These are phyloP conservation scores for Eucriotettix oculatus DNA, from an alignment of 2,888 invertebrate genomes.

Conservation along the genomic window DNA sequence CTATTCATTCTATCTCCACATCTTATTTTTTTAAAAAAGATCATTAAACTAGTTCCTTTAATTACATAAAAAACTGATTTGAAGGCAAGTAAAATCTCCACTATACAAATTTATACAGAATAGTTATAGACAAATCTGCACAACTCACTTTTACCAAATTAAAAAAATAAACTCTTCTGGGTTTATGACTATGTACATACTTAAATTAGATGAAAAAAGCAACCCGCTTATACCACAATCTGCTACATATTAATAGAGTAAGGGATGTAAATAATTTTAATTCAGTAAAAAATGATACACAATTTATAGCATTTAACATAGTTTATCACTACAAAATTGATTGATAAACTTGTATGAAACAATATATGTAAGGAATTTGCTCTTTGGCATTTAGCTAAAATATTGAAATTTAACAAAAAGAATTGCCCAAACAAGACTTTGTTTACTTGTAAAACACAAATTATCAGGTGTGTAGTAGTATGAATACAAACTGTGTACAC, in stretches of 20 bases:
- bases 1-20: too few species aligned
- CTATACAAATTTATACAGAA: too few species aligned
- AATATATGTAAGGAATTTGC: not conserved
- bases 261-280: not conserved
- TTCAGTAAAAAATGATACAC: not conserved
- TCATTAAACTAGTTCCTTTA: too few species aligned
- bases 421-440: not conserved
- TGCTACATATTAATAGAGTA: not conserved
- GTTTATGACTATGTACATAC: not conserved
- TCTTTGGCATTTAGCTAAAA: slow-evolving; percentile 11
- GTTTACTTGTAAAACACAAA: not conserved
- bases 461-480: too few species aligned
- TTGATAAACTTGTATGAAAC: not conserved
- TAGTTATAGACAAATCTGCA: too few species aligned
- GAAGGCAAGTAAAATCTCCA: too few species aligned
- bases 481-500: too few species aligned
- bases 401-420: not conserved
- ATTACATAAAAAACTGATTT: too few species aligned
- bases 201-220: not conserved
- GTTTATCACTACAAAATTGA: not conserved
- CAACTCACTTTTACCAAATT: not conserved
- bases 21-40: too few species aligned
- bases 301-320: not conserved
- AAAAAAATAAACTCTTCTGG: not conserved
- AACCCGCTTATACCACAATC: not conserved